Evolutionary conservation across 2,888 invertebrate species (phyloP).

Genomic region (Lasius platythorax): DNA sequence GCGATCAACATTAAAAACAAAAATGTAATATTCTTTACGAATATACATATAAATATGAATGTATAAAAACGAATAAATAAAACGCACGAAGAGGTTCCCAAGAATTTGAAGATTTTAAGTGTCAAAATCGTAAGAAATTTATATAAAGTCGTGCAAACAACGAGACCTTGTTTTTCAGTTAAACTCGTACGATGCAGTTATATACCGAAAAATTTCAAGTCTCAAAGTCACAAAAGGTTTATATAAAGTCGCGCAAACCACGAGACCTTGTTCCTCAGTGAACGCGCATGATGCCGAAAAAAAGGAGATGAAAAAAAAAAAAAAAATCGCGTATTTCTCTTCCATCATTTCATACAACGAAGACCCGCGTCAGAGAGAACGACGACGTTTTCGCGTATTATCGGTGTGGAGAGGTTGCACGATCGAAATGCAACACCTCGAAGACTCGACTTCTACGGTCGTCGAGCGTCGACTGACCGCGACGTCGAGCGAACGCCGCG

Average conservation of each 20-base stretch:
- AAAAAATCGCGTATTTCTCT: background rate
- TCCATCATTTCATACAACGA: slow-evolving; percentile 19
- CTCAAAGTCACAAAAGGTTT: too few relatives aligned
- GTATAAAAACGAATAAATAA: background rate
- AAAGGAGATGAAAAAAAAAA: background rate
- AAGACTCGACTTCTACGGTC: slow-evolving; percentile 67
- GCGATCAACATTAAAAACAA: background rate
- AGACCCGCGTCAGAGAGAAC: slow-evolving; percentile 13
- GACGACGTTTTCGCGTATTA: background rate
- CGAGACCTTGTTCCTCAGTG: too few relatives aligned
- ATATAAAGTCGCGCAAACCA: too few relatives aligned
- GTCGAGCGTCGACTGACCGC: slow-evolving; percentile 72
- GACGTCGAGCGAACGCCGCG: slow-evolving; percentile 60
- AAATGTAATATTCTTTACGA: background rate
- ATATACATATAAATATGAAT: slow-evolving; percentile 8
- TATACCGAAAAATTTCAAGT: background rate
- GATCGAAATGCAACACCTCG: slow-evolving; percentile 44
- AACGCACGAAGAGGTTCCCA: background rate
- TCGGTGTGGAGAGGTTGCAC: slow-evolving; percentile 10
- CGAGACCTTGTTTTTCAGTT: background rate
- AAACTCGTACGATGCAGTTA: background rate
- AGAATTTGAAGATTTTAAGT: background rate
- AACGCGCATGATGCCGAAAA: background rate
- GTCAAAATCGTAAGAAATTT: background rate
- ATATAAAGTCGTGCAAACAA: background rate